Percentiles rank a stretch among this genome's conserved stretches.
These are phyloP conservation scores for Tylochromis polylepis DNA, from an alignment of 2,113 vertebrate species.

Conservation along the genomic window DNA sequence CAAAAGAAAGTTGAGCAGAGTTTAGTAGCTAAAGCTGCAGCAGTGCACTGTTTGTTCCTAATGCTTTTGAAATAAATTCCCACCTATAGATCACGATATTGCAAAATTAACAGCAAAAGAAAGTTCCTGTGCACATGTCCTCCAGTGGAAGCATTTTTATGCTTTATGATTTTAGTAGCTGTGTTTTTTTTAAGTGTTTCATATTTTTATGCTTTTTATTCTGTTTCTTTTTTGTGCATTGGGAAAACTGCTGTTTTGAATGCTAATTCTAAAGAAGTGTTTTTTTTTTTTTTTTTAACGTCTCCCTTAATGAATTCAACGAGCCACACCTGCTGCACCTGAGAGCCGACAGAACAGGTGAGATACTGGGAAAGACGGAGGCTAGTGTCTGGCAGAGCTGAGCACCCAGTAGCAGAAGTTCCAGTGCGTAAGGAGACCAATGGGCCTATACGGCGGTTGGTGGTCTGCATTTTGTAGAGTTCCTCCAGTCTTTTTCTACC, in stretches of 20 bases:
- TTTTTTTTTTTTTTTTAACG: background rate
- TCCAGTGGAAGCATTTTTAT: background rate
- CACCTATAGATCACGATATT: background rate
- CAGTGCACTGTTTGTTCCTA: background rate
- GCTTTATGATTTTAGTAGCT: background rate
- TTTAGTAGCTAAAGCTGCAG: background rate
- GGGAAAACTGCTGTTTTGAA: background rate
- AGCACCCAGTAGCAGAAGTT: background rate
- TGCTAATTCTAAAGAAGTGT: background rate
- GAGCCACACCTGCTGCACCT: background rate
- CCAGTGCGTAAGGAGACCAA: background rate
- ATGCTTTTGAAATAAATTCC: background rate
- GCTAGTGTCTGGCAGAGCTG: background rate
- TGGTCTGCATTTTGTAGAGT: background rate
- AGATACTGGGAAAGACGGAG: background rate
- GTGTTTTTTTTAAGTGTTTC: no score
- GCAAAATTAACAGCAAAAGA: background rate
- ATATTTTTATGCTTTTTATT: background rate
- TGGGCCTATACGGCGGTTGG: background rate
- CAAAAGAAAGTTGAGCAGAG: background rate
- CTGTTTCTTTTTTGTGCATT: background rate
- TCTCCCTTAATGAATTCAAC: rapidly evolving
- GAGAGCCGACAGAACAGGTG: background rate
- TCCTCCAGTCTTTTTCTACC: background rate
- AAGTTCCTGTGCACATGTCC: rapidly evolving